Base-by-base conservation (phyloP, 2,797 vertebrate genomes). In the Sebastiscus albofasciatus region DNA sequence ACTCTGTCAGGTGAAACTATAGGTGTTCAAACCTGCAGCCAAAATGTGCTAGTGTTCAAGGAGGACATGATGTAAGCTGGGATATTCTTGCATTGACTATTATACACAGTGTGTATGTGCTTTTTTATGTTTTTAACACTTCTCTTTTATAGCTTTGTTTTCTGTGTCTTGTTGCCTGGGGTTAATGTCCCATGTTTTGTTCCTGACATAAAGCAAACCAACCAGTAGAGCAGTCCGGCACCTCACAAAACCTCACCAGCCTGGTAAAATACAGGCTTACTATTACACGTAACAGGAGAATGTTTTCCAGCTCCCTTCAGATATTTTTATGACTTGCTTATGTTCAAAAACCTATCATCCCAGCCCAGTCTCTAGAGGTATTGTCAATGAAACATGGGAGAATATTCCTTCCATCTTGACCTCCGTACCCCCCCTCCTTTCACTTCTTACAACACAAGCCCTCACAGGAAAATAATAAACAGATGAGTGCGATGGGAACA, bases 381-480 rank as follows among this genome's bases (percentile, higher is more conserved):
- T 75, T 90, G 65, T 94, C 92, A 92, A 82, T 87, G 85, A 94
- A 94, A 94, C 90, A 91, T 88, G 84, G 87, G 88, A 91, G 91
- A 92, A 85, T 85, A 83, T 88, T 93, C 86, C 86, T 88, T 93
- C 86, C 80, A 82, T 75, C 72, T 74, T 92, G 89, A 92, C 89
- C 93, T 90, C 59, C 52, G 54, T 64, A 46, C 29, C 66, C 39
- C 65, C 73, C 76, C 76, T 18, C 36, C 54, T 80, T 79, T 80
- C 80, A 79, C 71, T 61, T 80, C 83, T 90, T 91, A 89, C 92
- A 91, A 93, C 90, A 90, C 95, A 96, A 94, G 95, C 89, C 94
- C 90, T 90, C 90, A 92, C 95, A 95, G 89, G 95, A 95, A 95
- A 96, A 96, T 95, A 96, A 95, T 95, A 96, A 96, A 96, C 95